phyloP scores from a whole-genome alignment of 2,113 vertebrate genomes.

The Danionella cerebrum region DNA sequence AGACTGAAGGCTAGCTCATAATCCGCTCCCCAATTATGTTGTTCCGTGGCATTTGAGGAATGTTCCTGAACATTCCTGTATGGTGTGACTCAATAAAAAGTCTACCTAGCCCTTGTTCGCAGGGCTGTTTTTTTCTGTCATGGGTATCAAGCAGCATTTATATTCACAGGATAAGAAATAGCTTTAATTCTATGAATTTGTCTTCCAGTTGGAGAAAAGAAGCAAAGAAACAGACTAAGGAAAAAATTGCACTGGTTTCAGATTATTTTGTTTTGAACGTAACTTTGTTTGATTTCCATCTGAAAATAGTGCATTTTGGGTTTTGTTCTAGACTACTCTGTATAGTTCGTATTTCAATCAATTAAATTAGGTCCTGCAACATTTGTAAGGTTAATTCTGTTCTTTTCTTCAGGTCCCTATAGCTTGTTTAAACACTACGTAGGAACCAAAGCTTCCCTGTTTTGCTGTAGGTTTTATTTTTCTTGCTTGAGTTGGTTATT shows the following conservation, averaged over 20 bases:
- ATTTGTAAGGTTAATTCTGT: conserved; percentile 21
- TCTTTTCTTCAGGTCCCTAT: conserved; percentile 37
- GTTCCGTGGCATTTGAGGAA: not conserved
- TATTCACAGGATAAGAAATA: not conserved
- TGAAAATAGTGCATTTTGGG: conserved; percentile 42
- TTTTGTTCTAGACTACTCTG: conserved; percentile 46
- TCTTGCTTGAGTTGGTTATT: conserved; percentile 75
- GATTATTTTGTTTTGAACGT: conserved; percentile 60
- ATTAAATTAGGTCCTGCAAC: conserved; percentile 26
- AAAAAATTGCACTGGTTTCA: conserved; percentile 75
- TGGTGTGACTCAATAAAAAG: not conserved
- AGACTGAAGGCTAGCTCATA: not conserved
- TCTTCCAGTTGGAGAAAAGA: conserved; percentile 60
- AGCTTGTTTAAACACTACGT: conserved; percentile 76
- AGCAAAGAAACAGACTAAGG: conserved; percentile 33
- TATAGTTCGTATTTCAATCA: conserved; percentile 33
- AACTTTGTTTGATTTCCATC: conserved; percentile 59
- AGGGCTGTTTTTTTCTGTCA: not conserved
- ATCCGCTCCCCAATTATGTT: conserved; percentile 1
- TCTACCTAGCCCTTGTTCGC: not conserved
- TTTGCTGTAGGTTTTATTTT: conserved; percentile 66
- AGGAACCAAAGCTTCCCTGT: conserved; percentile 69
- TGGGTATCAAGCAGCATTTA: not conserved
- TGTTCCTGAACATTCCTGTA: not conserved
- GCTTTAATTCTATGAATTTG: conserved; percentile 58